Percentiles rank a stretch among this genome's conserved stretches.
Conservation (phyloP, 2,888 invertebrate genomes). For the Adelognathus sp. region DNA sequence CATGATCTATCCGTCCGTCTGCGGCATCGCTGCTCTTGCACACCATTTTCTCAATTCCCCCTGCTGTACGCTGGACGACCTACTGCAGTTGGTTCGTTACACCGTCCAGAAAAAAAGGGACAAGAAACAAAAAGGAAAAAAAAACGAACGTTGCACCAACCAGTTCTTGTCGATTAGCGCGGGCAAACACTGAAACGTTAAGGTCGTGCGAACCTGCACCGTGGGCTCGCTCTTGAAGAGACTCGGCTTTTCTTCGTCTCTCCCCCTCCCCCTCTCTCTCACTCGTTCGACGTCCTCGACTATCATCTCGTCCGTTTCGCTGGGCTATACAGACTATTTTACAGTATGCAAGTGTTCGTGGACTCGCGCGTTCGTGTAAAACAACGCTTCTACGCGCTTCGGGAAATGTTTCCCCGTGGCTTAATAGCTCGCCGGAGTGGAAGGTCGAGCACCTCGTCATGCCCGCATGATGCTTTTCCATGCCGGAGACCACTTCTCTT, state of each 20-base stretch:
- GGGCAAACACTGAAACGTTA: conserved; percentile 73
- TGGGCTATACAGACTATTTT: conserved; percentile 4
- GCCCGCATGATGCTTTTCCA: conserved; percentile 21
- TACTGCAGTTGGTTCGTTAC: conserved; percentile 70
- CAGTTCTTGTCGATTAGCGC: conserved; percentile 75
- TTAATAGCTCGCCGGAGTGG: conserved; percentile 23
- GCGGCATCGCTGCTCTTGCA: not conserved
- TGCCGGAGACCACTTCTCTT: not conserved
- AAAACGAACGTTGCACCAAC: conserved; percentile 70
- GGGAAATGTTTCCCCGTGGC: conserved; percentile 33
- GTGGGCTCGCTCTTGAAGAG: conserved; percentile 43
- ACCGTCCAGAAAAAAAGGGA: conserved; percentile 54
- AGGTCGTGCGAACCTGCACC: conserved; percentile 73
- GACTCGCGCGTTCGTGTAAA: not conserved
- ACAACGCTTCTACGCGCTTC: conserved; percentile 25
- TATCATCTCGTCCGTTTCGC: conserved; percentile 19
- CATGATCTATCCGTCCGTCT: conserved; percentile 16
- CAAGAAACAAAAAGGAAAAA: conserved; percentile 61
- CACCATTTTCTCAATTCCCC: conserved; percentile 9
- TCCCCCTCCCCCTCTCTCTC: conserved; percentile 9
- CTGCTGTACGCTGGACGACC: conserved; percentile 55
- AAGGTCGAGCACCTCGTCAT: conserved; percentile 37
- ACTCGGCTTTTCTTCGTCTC: conserved; percentile 40
- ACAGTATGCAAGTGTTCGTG: not conserved
- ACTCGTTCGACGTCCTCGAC: conserved; percentile 35